Conservation (phyloP, 1,140 invertebrate genomes). For the Antheraea pernyi region DNA sequence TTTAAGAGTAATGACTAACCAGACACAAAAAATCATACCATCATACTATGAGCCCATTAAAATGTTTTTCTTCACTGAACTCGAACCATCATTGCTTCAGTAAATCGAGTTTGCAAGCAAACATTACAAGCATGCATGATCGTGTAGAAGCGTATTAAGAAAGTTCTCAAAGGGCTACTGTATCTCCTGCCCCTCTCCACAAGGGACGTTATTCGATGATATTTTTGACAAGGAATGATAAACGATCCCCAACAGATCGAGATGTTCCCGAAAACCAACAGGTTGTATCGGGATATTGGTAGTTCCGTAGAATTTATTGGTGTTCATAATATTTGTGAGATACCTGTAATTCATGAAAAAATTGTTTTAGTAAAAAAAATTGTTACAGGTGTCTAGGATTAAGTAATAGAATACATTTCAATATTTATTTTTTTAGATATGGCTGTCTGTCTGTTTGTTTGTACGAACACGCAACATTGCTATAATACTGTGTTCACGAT, state of each 20-base stretch:
- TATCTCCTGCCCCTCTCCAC: not conserved
- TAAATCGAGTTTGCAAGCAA: not conserved
- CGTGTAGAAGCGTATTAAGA: not conserved
- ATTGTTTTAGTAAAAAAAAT: too few relatives aligned
- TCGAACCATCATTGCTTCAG: too few relatives aligned
- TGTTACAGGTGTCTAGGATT: too few relatives aligned
- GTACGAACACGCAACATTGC: too few relatives aligned
- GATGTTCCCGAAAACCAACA: not conserved
- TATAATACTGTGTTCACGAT: too few relatives aligned
- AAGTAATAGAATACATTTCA: too few relatives aligned
- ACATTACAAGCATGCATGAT: not conserved
- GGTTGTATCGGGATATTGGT: constrained; percentile 1
- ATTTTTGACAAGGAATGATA: not conserved
- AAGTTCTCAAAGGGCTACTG: not conserved
- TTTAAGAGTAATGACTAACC: too few relatives aligned
- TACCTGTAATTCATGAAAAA: not conserved
- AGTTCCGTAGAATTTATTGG: not conserved
- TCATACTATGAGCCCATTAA: too few relatives aligned
- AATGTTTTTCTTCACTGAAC: too few relatives aligned
- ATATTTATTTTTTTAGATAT: too few relatives aligned
- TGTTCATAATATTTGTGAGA: not conserved
- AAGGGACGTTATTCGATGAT: not conserved
- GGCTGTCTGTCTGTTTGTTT: too few relatives aligned
- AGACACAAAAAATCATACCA: too few relatives aligned
- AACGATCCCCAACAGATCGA: not conserved